Evolutionary conservation across 2,888 invertebrate species (phyloP), one percentile per base, ranked within the genome.

Genomic region (Melanostoma scalare): DNA sequence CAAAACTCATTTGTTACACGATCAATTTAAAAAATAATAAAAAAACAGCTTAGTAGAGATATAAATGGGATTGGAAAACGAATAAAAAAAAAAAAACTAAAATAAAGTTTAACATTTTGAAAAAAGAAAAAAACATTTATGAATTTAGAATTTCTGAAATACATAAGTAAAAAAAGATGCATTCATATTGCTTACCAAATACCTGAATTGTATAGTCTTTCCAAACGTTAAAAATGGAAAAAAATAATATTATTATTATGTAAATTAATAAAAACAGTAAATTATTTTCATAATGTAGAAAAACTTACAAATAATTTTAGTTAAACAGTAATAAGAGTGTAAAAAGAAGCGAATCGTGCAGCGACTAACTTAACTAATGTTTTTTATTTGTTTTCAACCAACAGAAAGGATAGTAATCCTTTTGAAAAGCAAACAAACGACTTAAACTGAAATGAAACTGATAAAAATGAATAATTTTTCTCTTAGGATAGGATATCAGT

Each of bases 121-220:
- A 35, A 42, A 48, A 63, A 71, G 46, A 35, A 63, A 53, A 58
- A 76, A 61, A 48, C 60, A 76, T 36, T 68, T 67, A 68, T 56
- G 63, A 80, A 75, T 67, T 77, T 56, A 77, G 36, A 61, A 79
- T 55, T 79, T 73, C 55, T 58, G 53, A 55, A 67, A 68, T 58
- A 79, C 60, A 68, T 65, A 77, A 71, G 73, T 73, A 75, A 68
- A 67, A 36, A 67, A 61, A 60, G 80, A 82, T 78, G 86, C 86
- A 87, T 86, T 85, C 60, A 80, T 88, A 89, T 87, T 88, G 89
- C 89, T 89, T 89, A 89, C 89, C 89, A 89, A 89, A 88, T 89
- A 89, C 89, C 89, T 89, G 89, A 89, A 88, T 86, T 86, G 87
- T 89, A 88, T 89, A 89, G 87, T 89, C 88, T 89, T 89, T 89